Evolutionary conservation across 1,140 invertebrate genomes (phyloP), one percentile per base, ranked within the genome.

Genomic region (Drosophila tristis): DNA sequence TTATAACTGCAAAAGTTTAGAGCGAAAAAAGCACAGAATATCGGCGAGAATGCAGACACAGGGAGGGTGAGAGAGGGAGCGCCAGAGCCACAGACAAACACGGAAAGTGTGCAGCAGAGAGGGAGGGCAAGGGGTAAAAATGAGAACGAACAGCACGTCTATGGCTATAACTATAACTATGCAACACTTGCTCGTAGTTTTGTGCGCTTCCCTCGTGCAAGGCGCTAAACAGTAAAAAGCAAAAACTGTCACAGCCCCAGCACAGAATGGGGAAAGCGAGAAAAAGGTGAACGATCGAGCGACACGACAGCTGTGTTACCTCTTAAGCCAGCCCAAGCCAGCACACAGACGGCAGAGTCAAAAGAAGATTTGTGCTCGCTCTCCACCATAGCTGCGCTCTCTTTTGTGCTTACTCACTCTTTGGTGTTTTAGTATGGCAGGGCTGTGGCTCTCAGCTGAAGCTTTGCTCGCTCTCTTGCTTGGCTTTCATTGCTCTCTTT

Each of bases 1-100:
- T 79, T 84, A 84, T 65, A 75, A 75, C 61, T 65, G 80, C 48
- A 74, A 84, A 80, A 81, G 68, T 81, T 78, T 70, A 58, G 51
- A 81, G 67, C 59, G 60, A 54, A 56, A 51, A 43, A 47, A 48
- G 6, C 16, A 26, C 58, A 63, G 35, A 54, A 16, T 49, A 11
- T 23, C 13, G 4, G 11, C 23, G n/a, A 13, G 11, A 23, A 13
- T 15, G 6, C 20, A 56, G 16, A 8, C 31, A 7, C n/a, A 26
- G 15, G 3, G 20, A 20, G 39, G 47, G 29, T 6, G 61, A 13
- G 15, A 5, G 39, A 53, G 29, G 9, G 61, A 13, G 29, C 35
- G 26, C 5, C 0, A 11, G 11, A 39, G 35, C 11, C 11, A 39
- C 11, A 39, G 35, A 39, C 35, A 4, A 11, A 39, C 35, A 39